Conservation (phyloP, 2,113 vertebrate species). For the Neodontobutis hainanensis region DNA sequence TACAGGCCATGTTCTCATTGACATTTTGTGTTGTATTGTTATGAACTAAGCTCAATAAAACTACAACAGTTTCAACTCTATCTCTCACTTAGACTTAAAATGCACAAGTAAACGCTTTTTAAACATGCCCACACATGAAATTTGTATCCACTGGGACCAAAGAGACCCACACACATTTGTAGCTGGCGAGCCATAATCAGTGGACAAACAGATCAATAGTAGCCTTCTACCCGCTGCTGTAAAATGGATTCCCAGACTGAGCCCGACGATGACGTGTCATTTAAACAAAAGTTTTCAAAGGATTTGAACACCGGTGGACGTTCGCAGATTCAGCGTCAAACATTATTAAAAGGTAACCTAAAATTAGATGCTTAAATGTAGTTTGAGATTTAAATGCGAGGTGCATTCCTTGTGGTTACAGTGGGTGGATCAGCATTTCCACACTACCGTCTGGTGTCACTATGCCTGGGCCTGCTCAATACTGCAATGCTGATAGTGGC, state of each 20-base stretch:
- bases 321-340: not conserved
- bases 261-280: constrained; percentile 17
- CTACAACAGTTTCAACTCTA: not conserved
- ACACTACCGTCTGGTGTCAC: constrained; percentile 41
- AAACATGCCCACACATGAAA: too few species aligned
- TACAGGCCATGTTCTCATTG: too few species aligned
- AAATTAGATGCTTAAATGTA: constrained; percentile 2
- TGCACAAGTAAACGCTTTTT: too few species aligned
- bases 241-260: constrained; percentile 34
- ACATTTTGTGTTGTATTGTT: too few species aligned
- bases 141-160: too few species aligned
- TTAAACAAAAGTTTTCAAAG: constrained; percentile 28
- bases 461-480: constrained; percentile 60
- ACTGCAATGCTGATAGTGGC: constrained; percentile 57
- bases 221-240: constrained; percentile 9
- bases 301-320: constrained; percentile 13
- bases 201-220: constrained; percentile 58
- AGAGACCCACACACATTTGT: not conserved
- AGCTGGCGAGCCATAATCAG: constrained; percentile 12
- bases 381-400: not conserved
- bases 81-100: too few species aligned
- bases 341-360: constrained; percentile 53
- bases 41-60: not conserved
- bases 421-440: constrained; percentile 27
- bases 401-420: constrained; percentile 22